Conservation (phyloP, 2,888 invertebrate genomes). For the Andrena fulva region DNA sequence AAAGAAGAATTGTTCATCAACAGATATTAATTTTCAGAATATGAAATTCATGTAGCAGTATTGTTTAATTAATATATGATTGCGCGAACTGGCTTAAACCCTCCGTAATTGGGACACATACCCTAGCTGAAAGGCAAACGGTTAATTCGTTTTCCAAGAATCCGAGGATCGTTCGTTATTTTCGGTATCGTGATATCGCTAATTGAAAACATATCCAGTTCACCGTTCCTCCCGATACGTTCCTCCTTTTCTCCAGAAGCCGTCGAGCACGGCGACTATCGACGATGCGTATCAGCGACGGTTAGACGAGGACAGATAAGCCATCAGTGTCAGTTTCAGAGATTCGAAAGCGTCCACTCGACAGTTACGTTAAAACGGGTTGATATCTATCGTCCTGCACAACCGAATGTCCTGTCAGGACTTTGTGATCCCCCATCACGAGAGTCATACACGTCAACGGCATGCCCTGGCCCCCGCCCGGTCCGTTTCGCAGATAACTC, state of each 20-base stretch:
- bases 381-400: slow-evolving; percentile 79
- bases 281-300: slow-evolving; percentile 48
- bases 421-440: slow-evolving; percentile 76
- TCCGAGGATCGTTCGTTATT: background rate
- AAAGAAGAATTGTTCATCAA: too few relatives aligned
- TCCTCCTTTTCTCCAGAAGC: slow-evolving; percentile 20
- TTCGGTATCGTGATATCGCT: slow-evolving; percentile 17
- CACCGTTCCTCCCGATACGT: background rate
- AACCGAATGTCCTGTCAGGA: slow-evolving; percentile 78
- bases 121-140: background rate
- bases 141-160: background rate
- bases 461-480: slow-evolving; percentile 66
- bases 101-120: too few relatives aligned
- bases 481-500: slow-evolving; percentile 77
- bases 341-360: slow-evolving; percentile 78
- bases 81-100: too few relatives aligned
- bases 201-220: slow-evolving; percentile 50
- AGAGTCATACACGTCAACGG: slow-evolving; percentile 82
- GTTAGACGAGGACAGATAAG: slow-evolving; percentile 74
- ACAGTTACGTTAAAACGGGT: slow-evolving; percentile 81
- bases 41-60: too few relatives aligned
- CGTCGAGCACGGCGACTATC: slow-evolving; percentile 43
- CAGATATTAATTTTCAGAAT: too few relatives aligned
- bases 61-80: too few relatives aligned
- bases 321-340: slow-evolving; percentile 83